phyloP scores from a whole-genome alignment of 2,113 vertebrate species.

The Oceanodroma tethys region DNA sequence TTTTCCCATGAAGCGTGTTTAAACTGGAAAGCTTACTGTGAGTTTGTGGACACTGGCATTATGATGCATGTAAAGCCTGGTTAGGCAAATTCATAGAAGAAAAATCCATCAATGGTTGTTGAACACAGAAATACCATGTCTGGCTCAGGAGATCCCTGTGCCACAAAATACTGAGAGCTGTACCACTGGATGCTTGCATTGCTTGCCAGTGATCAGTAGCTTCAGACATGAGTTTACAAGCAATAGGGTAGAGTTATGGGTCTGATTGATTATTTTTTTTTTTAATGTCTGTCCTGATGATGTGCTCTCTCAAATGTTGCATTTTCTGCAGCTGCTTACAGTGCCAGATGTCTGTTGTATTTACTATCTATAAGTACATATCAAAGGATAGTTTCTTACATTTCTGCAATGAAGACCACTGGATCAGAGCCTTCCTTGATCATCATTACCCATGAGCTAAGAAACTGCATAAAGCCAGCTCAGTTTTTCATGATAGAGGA shows the following conservation, averaged over 20 bases:
- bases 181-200: not conserved
- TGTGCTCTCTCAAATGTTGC: not conserved
- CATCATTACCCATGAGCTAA: not conserved
- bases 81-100: not conserved
- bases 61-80: not conserved
- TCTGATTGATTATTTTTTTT: not conserved
- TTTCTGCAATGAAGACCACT: not conserved
- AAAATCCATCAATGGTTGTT: not conserved
- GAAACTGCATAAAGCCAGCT: not conserved
- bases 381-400: not conserved
- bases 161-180: not conserved
- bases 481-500: not conserved
- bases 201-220: not conserved
- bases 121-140: not conserved
- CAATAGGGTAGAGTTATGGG: fast-evolving
- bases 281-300: not conserved
- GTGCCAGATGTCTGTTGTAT: not conserved
- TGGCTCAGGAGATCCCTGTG: not conserved
- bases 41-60: not conserved
- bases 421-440: not conserved
- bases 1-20: not conserved
- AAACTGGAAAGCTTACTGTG: not conserved
- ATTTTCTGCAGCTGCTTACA: not conserved
- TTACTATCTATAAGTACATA: not conserved
- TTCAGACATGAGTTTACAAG: not conserved